Evolutionary conservation across 2,113 vertebrate genomes (phyloP).

Genomic region (Calyptomena viridis): DNA sequence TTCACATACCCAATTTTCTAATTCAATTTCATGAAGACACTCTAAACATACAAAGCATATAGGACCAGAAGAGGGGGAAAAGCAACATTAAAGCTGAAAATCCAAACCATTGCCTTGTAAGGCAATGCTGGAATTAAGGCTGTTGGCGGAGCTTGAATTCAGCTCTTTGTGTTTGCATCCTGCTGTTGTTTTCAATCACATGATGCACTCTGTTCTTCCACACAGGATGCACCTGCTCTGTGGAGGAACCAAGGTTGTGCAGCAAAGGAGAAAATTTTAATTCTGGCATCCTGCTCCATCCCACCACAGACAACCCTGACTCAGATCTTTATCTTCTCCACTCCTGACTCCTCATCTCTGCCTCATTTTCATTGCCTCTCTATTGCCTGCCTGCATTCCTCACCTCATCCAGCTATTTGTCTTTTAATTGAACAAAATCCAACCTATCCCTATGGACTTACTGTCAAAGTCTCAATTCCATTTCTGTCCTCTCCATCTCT

Average conservation of each 20-base stretch:
- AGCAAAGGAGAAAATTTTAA: neutral
- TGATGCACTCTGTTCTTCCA: neutral
- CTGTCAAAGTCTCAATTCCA: neutral
- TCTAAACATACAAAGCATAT: neutral
- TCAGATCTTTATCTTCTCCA: neutral
- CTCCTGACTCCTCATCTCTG: neutral
- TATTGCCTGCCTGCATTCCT: neutral
- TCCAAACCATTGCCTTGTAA: neutral
- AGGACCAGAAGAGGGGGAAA: neutral
- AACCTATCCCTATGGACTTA: neutral
- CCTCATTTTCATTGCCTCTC: neutral
- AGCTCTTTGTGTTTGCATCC: neutral
- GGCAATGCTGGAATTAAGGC: neutral
- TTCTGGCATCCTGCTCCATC: neutral
- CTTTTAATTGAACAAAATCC: neutral
- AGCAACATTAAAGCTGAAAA: neutral
- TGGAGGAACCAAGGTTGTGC: neutral
- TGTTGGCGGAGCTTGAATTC: neutral
- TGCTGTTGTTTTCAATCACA: neutral
- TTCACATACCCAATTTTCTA: neutral
- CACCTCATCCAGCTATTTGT: neutral
- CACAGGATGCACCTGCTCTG: neutral
- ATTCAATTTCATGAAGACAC: neutral
- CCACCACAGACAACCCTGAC: neutral
- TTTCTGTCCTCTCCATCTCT: neutral